Evolutionary conservation across 2,113 vertebrate species (phyloP).

Genomic region (Cyprinodon tularosa): DNA sequence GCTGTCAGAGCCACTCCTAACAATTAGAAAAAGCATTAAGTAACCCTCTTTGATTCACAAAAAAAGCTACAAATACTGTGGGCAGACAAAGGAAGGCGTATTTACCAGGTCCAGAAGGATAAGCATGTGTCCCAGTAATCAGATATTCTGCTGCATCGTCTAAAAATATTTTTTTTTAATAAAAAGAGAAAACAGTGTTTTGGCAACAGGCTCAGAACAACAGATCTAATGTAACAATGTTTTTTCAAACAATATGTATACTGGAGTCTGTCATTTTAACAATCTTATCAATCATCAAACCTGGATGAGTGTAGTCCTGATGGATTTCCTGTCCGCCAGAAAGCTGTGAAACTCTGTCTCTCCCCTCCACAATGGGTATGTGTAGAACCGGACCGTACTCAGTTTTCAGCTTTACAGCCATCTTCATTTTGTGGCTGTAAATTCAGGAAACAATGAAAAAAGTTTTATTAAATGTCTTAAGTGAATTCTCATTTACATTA

Average conservation of each 20-base stretch:
- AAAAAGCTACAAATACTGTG: background rate
- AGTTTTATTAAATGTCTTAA: background rate
- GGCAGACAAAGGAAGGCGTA: background rate
- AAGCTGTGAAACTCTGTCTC: slow-evolving; percentile 80
- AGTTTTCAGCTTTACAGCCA: slow-evolving; percentile 88
- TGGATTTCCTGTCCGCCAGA: slow-evolving; percentile 78
- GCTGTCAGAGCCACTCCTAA: slow-evolving; percentile 92
- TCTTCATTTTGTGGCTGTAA: slow-evolving; percentile 90
- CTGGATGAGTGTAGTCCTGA: slow-evolving; percentile 84
- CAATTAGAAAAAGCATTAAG: background rate
- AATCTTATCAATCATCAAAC: slow-evolving; percentile 59
- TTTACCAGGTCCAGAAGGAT: slow-evolving; percentile 93
- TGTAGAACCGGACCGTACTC: slow-evolving; percentile 91
- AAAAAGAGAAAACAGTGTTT: background rate
- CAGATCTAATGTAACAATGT: background rate
- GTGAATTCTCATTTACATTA: background rate
- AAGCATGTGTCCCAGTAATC: slow-evolving; percentile 95
- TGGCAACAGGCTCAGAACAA: background rate
- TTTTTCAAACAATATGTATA: too few species aligned
- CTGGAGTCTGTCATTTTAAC: too few species aligned
- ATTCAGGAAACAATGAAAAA: slow-evolving; percentile 29
- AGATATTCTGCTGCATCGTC: slow-evolving; percentile 91
- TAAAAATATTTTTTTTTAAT: slow-evolving; percentile 48
- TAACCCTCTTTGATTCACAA: background rate
- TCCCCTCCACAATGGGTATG: slow-evolving; percentile 90